Evolutionary conservation across 2,797 vertebrate genomes (phyloP).

Genomic region (Nothura maculosa): DNA sequence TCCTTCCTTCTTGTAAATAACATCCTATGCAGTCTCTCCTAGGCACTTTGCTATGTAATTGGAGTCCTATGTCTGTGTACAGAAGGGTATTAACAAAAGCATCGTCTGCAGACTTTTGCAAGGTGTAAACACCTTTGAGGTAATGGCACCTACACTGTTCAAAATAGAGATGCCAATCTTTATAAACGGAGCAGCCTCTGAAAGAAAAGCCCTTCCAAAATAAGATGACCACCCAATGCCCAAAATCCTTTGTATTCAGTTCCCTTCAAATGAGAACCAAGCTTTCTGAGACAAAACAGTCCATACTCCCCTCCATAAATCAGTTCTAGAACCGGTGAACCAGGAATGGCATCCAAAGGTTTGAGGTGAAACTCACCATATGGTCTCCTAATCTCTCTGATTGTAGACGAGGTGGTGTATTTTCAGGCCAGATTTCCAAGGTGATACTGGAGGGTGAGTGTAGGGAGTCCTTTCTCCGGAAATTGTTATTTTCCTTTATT

Average conservation of each 20-base stretch:
- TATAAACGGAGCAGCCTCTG: neutral
- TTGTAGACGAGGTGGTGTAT: neutral
- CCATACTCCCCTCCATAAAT: neutral
- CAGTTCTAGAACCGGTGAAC: neutral
- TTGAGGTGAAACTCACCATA: neutral
- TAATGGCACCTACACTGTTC: neutral
- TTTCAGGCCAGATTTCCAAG: neutral
- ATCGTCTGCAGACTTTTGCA: neutral
- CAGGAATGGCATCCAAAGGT: neutral
- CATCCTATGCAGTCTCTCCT: neutral
- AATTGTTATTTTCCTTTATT: fast-evolving
- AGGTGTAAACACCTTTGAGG: neutral
- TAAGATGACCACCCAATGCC: neutral
- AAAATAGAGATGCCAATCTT: neutral
- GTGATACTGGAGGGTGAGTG: fast-evolving
- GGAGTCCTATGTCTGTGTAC: neutral
- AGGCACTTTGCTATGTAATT: neutral
- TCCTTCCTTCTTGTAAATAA: neutral
- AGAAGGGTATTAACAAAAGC: neutral
- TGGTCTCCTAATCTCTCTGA: neutral
- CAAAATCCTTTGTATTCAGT: neutral
- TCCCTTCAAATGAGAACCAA: neutral
- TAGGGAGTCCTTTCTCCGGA: neutral
- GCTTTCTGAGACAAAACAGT: neutral
- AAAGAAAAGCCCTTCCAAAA: neutral